Evolutionary conservation across 92 coral and sea anemone species (phyloP), one percentile per base, ranked within the genome.

Genomic region (Montipora capitata): DNA sequence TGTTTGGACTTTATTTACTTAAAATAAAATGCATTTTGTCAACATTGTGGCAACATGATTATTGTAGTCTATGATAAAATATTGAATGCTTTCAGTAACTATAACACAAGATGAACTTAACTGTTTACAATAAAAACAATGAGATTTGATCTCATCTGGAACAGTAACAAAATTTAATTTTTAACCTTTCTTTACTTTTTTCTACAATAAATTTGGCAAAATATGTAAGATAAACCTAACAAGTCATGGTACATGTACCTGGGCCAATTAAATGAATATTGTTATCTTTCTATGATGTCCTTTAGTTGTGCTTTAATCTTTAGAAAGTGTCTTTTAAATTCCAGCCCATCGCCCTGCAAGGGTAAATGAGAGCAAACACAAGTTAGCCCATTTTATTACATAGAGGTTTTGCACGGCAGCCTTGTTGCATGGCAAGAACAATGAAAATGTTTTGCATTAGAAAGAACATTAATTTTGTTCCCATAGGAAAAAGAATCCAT

Each of bases 321-420:
- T 49, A 94, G 83, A 62, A 97, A 97, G 48, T 97, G 99, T 54
- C 99, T 89, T 74, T 97, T 97, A 80, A 97, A 97, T 74, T 97
- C 98, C 63, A 97, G 75, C 38, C 99, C 99, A 94, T 97, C 99
- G 11, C 99, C 99, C 99, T 97, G 87, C 42, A 66, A 79, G 40
- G 77, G 10, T 70, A 69, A 73, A 27, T 27, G 0, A 0, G 1
- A 27, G 35, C 35, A 0, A 27, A 27, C 35, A 27, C 35, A 27
- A 27, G 35, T 27, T 27, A 27, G 1, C 35, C 35, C 35, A 27
- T 27, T 69, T 9, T 11, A 74, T 5, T 5, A 5, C 10, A 27
- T 27, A 27, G 35, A 27, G 35, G 35, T 27, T 27, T 27, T 27
- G 35, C 35, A 27, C 1, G 35, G 35, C 35, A 27, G 35, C 35